Evolutionary conservation across 1,140 invertebrate genomes (phyloP).

Genomic region (Zaprionus gabonicus): DNA sequence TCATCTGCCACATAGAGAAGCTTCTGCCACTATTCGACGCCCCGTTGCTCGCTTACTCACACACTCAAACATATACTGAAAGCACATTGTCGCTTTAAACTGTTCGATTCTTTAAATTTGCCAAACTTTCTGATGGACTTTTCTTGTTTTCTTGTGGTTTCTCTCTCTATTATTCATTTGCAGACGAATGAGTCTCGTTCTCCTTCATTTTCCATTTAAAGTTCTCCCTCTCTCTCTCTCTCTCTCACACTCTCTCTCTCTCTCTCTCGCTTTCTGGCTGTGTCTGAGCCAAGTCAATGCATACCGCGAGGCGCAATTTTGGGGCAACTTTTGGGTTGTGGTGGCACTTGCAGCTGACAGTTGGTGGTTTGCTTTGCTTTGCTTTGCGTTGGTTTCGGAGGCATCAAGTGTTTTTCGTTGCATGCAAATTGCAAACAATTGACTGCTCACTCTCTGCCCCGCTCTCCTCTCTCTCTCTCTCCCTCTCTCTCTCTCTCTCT

Average conservation of each 20-base stretch:
- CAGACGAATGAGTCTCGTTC: neutral
- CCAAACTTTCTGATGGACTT: slow-evolving; percentile 1
- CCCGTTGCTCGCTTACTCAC: too few species aligned
- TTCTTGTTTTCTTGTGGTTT: slow-evolving; percentile 2
- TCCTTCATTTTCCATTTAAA: neutral
- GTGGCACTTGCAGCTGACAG: slow-evolving; percentile 32
- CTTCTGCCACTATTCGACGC: too few species aligned
- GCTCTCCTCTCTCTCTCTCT: neutral
- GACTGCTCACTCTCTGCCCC: slow-evolving; percentile 12
- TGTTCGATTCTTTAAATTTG: neutral
- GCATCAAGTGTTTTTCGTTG: slow-evolving; percentile 56
- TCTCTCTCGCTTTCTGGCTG: neutral
- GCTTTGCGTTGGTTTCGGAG: neutral
- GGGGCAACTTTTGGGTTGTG: neutral
- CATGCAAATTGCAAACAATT: slow-evolving; percentile 61
- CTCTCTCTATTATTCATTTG: neutral
- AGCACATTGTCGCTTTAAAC: too few species aligned
- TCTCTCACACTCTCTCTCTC: neutral
- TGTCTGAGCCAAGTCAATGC: slow-evolving; percentile 22
- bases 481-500: neutral
- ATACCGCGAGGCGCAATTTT: slow-evolving; percentile 23
- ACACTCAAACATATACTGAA: too few species aligned
- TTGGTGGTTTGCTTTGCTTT: slow-evolving; percentile 11
- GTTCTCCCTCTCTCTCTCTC: neutral
- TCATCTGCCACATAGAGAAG: too few species aligned